Percentiles rank a stretch among this genome's conserved stretches.
These are phyloP conservation scores for Sus cebifrons DNA, from an alignment of 2,797 vertebrate genomes.

Conservation along the genomic window DNA sequence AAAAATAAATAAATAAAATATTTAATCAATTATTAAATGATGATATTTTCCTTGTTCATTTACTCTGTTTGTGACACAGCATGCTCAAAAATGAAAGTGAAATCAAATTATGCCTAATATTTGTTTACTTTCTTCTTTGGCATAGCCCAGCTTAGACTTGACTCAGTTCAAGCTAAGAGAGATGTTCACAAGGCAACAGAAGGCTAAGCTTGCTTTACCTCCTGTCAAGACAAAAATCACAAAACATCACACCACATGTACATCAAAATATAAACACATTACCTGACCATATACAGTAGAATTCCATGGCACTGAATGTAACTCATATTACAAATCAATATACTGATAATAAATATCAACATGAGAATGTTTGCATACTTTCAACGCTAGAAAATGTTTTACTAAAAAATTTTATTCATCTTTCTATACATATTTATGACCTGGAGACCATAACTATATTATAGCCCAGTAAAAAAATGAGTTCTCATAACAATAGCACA, in stretches of 20 bases:
- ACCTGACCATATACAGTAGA: neutral
- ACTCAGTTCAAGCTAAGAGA: neutral
- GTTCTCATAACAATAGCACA: too few species aligned
- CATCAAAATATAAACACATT: neutral
- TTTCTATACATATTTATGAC: too few species aligned
- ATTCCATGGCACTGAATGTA: neutral
- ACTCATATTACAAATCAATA: slow-evolving; percentile 2
- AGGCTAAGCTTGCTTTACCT: neutral
- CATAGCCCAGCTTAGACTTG: neutral
- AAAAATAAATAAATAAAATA: neutral
- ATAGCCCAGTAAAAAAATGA: too few species aligned
- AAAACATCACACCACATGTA: neutral
- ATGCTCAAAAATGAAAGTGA: slow-evolving; percentile 4
- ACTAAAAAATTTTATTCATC: too few species aligned
- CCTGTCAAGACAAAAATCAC: neutral
- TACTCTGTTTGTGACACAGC: neutral
- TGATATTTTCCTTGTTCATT: neutral
- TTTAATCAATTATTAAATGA: neutral
- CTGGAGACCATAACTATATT: too few species aligned
- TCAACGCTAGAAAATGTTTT: neutral
- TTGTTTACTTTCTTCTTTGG: slow-evolving; percentile 24
- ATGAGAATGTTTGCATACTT: neutral
- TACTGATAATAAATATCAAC: neutral
- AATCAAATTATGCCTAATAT: neutral
- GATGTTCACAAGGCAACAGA: neutral